Evolutionary conservation across 2,113 vertebrate species (phyloP).

Genomic region (Pao palembangensis): DNA sequence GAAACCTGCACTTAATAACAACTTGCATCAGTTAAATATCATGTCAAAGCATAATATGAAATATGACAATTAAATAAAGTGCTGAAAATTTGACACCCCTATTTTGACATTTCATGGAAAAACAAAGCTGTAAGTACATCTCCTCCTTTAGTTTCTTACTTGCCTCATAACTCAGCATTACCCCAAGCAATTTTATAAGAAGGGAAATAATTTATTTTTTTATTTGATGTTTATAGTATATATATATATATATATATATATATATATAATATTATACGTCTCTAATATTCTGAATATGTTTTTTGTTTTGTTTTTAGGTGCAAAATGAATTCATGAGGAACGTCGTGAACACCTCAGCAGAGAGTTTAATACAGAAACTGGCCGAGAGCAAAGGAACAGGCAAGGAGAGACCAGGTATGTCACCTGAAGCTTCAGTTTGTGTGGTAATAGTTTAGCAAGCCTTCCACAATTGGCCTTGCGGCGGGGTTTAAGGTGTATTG

Average conservation of each 20-base stretch:
- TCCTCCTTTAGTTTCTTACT: no score
- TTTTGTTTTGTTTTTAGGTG: conserved; percentile 71
- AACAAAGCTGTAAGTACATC: background rate
- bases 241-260: no score
- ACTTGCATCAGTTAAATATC: background rate
- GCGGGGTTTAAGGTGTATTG: conserved; percentile 15
- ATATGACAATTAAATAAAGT: background rate
- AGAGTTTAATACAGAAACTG: conserved; percentile 91
- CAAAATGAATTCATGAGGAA: conserved; percentile 95
- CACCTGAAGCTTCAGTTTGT: background rate
- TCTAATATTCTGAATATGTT: background rate
- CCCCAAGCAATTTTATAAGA: no score
- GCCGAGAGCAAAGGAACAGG: conserved; percentile 94
- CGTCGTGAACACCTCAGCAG: conserved; percentile 91
- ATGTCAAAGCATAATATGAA: background rate
- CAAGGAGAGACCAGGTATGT: conserved; percentile 92
- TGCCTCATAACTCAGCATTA: no score
- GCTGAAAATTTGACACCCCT: no score
- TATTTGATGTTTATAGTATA: no score
- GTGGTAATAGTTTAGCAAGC: conserved; percentile 1
- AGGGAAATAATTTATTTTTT: no score
- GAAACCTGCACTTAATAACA: background rate
- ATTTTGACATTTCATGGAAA: no score
- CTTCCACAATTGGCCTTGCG: conserved; percentile 16
- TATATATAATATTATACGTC: no score